Evolutionary conservation across 2,888 invertebrate species (phyloP).

Genomic region (Torymus texanus): DNA sequence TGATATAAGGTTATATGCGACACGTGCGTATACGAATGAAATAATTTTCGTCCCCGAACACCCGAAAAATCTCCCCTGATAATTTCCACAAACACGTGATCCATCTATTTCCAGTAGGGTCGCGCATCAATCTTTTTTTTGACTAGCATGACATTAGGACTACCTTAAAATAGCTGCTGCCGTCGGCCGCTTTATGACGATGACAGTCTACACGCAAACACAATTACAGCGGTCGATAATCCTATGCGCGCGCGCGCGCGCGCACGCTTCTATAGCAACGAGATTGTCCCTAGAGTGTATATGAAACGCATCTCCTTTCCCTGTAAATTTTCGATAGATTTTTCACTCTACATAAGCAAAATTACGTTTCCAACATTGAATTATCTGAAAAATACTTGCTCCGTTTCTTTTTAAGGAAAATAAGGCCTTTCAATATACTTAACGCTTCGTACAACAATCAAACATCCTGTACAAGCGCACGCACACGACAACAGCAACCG

Average conservation of each 20-base stretch:
- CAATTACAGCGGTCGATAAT: slow-evolving; percentile 9
- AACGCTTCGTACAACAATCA: no score
- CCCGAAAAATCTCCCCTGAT: not conserved
- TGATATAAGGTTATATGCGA: no score
- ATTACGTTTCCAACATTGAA: no score
- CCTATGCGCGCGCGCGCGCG: not conserved
- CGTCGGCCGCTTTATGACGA: not conserved
- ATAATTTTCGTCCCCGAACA: no score
- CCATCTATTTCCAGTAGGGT: not conserved
- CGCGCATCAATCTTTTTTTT: slow-evolving; percentile 27
- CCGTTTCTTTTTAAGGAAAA: no score
- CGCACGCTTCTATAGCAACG: not conserved
- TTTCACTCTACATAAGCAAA: no score
- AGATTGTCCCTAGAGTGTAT: not conserved
- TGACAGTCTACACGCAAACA: slow-evolving; percentile 8
- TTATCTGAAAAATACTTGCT: no score
- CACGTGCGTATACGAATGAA: no score
- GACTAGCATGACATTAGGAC: slow-evolving; percentile 54
- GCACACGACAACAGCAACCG: not conserved
- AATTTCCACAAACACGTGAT: not conserved
- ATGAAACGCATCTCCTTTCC: no score
- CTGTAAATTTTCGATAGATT: no score
- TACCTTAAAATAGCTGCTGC: slow-evolving; percentile 42
- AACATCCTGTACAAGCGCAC: no score
- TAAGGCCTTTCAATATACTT: no score